Conservation (phyloP, 2,888 invertebrate species). For the Rhopalosiphum nymphaeae region DNA sequence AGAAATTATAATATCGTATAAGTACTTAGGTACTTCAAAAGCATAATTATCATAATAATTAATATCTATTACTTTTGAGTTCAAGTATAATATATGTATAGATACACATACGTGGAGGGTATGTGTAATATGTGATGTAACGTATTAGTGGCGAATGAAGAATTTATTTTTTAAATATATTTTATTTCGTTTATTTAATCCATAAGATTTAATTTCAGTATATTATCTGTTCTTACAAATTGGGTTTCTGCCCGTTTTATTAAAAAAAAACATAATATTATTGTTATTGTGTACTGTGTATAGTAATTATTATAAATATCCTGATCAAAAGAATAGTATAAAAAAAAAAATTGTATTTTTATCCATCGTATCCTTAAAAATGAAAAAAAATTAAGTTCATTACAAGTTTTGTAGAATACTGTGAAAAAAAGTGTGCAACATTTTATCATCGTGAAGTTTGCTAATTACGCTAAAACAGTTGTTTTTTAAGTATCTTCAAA, state of each 20-base stretch:
- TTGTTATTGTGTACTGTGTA: no score
- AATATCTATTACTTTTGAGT: background rate
- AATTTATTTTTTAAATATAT: no score
- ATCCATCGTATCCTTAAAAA: background rate
- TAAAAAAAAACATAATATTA: no score
- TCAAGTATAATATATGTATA: background rate
- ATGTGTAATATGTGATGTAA: background rate
- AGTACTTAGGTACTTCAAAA: background rate
- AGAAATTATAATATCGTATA: background rate
- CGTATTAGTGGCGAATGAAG: background rate
- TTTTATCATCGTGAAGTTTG: background rate
- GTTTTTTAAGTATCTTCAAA: conserved; percentile 23
- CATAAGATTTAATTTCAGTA: no score
- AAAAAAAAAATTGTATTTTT: background rate
- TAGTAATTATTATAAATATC: background rate
- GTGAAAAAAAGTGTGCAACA: background rate
- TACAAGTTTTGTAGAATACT: background rate
- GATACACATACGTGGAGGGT: background rate
- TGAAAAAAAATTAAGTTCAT: background rate
- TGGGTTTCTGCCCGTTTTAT: no score
- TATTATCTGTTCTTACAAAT: no score
- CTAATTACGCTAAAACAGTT: conserved; percentile 28
- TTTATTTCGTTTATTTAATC: no score
- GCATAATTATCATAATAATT: background rate
- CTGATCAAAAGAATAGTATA: background rate